Evolutionary conservation across 2,888 invertebrate species (phyloP), one percentile per base, ranked within the genome.

Genomic region (Notodonta ziczac): DNA sequence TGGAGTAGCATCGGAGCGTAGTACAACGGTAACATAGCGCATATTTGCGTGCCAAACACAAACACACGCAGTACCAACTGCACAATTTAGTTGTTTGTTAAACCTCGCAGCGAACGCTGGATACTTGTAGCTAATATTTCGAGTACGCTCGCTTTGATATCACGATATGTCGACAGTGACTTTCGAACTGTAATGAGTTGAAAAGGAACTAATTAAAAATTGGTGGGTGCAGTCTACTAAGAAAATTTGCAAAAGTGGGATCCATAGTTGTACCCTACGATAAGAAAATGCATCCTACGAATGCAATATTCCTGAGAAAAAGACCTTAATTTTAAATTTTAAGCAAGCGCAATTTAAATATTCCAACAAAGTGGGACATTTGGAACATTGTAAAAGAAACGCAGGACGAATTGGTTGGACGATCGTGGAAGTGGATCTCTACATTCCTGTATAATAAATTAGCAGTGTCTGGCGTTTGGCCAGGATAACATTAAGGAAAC

Each of bases 361-460:
- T 46, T 46, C 6, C 5, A 46, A 5, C 13, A 13, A 46, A 46
- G 13, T 13, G 13, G n/a, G 44, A 46, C n/a, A n/a, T 46, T 46
- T 46, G n/a, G 44, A n/a, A 46, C n/a, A 46, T n/a, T 46, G 46
- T 13, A 46, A 52, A 52, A 32, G 4, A 52, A n/a, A 52, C 5
- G 32, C 51, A 51, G 51, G 14, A 51, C 10, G 9, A 24, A 52
- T 32, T 13, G 4, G 52, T 51, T 51, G 32, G 52, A 13, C 13
- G 32, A 5, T 52, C 50, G 5, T 50, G 12, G 24, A 52, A 32
- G 32, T 32, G 24, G 50, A 16, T 32, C 32, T 13, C 52, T 5
- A 52, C 32, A 52, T 32, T 52, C 52, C 5, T 52, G 52, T 24
- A 32, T 52, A 52, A 52, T 52, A 52, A 52, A 32, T 50, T 16